Evolutionary conservation across 2,113 vertebrate species (phyloP), one percentile per base, ranked within the genome.

Genomic region (Perca schrenkii): DNA sequence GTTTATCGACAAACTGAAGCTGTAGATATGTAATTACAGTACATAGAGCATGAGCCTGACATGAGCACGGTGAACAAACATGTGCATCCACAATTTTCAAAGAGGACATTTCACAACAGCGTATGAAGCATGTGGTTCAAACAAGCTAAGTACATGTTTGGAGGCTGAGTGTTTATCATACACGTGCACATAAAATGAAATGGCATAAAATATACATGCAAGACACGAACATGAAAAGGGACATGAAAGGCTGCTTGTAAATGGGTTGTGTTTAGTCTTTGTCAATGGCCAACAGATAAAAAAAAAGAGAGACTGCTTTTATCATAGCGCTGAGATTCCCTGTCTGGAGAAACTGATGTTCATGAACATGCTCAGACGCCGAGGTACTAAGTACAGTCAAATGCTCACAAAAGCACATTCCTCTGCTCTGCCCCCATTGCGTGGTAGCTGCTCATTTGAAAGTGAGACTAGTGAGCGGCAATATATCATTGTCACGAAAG

Each of bases 281-380:
- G 74, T 69, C 75, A 52, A 11, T 25, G 54, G 72, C 61, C 63
- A 66, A 83, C 83, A 90, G 79, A 86, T 86, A 88, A 90, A 79
- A 83, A 79, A 83, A 60, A 14, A 49, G 12, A 74, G 31, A 74
- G 56, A 21, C 54, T 53, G 62, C 64, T 79, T 73, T 69, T 56
- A 77, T 84, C 60, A 36, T 10, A 17, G 67, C 34, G 3, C 74
- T 47, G 67, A 50, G 52, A 43, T 47, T 21, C 31, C 12, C 15
- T 43, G 63, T 83, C 61, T 75, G 50, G 40, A 63, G 28, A 34
- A 65, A 54, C 50, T 36, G 34, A 67, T 36, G 68, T 82, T 63
- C 34, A 63, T 46, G 70, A 52, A 77, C 47, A 79, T 61, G 54
- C 57, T 61, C 53, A 80, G 36, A 21, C 40, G 3, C 17, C 61